A percentile compares a stretch with the other conserved stretches of the same genome.
Conservation (phyloP, 1,140 invertebrate species). For the Nomia melanderi region DNA sequence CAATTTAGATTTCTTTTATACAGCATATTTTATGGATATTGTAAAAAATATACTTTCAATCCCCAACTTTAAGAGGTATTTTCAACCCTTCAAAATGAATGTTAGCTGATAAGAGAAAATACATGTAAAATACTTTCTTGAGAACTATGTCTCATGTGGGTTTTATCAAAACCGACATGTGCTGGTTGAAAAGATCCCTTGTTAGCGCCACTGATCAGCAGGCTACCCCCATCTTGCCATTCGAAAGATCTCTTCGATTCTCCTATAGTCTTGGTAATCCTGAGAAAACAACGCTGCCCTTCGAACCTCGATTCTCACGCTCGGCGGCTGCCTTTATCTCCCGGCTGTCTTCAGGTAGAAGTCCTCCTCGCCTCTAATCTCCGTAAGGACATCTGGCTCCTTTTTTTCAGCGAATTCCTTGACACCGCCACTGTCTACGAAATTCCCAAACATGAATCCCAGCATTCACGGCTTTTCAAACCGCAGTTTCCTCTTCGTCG, state of each 20-base stretch:
- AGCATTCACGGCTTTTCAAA: slow-evolving; percentile 23
- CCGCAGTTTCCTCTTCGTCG: not conserved
- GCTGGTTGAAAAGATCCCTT: no score
- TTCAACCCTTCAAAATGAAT: no score
- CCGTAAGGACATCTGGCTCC: slow-evolving; percentile 16
- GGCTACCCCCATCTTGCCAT: slow-evolving; percentile 1
- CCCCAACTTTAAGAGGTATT: no score
- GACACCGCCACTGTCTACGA: slow-evolving; percentile 4
- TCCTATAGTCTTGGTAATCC: slow-evolving; percentile 74
- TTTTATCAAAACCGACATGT: no score
- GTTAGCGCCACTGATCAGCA: not conserved
- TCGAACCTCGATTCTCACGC: slow-evolving; percentile 75
- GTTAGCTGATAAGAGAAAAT: no score
- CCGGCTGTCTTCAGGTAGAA: slow-evolving; percentile 21
- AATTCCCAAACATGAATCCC: slow-evolving; percentile 11
- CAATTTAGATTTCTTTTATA: no score
- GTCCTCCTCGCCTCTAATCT: slow-evolving; percentile 28
- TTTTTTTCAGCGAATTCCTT: slow-evolving; percentile 40
- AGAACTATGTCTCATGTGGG: no score
- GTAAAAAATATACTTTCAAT: no score
- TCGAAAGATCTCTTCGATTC: slow-evolving; percentile 67
- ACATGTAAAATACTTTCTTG: no score
- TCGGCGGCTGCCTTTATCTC: slow-evolving; percentile 45
- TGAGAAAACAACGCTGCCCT: slow-evolving; percentile 74
- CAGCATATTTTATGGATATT: no score